Conservation (phyloP, 2,797 vertebrate genomes). For the Lithobates sylvaticus region DNA sequence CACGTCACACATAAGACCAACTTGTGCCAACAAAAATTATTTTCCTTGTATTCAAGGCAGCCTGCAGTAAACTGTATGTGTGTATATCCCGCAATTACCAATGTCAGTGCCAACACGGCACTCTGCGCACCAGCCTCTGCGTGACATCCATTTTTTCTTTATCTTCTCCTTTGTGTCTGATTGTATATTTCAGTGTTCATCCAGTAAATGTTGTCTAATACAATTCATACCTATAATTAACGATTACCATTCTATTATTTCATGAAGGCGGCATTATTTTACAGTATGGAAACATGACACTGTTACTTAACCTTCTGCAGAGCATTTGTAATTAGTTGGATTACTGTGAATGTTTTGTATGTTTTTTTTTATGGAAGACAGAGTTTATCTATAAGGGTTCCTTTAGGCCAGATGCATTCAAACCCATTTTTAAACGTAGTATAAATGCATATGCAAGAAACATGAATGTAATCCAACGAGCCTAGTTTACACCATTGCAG, state of each 20-base stretch:
- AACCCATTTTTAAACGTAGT: too few relatives aligned
- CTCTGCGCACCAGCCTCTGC: not conserved
- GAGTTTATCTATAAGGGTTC: not conserved
- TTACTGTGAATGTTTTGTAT: conserved; percentile 12
- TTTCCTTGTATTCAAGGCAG: too few relatives aligned
- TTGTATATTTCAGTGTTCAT: not conserved
- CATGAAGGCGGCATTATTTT: not conserved
- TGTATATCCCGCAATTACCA: conserved; percentile 29
- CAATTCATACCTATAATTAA: conserved; percentile 40
- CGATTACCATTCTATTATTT: conserved; percentile 48
- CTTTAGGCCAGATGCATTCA: too few relatives aligned
- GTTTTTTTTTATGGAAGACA: not conserved
- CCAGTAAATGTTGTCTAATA: conserved; percentile 14
- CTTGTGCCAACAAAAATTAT: too few relatives aligned
- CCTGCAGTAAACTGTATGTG: too few relatives aligned
- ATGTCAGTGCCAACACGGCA: conserved; percentile 12
- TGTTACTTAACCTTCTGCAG: conserved; percentile 5
- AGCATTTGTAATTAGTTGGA: not conserved
- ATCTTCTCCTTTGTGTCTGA: conserved; percentile 29
- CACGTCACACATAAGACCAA: too few relatives aligned
- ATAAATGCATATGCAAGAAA: too few relatives aligned
- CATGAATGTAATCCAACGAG: too few relatives aligned
- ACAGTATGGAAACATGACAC: not conserved
- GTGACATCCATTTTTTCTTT: conserved; percentile 15
- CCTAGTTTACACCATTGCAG: too few relatives aligned